Conservation (phyloP, 2,888 invertebrate species). For the Callyntrura sp. region DNA sequence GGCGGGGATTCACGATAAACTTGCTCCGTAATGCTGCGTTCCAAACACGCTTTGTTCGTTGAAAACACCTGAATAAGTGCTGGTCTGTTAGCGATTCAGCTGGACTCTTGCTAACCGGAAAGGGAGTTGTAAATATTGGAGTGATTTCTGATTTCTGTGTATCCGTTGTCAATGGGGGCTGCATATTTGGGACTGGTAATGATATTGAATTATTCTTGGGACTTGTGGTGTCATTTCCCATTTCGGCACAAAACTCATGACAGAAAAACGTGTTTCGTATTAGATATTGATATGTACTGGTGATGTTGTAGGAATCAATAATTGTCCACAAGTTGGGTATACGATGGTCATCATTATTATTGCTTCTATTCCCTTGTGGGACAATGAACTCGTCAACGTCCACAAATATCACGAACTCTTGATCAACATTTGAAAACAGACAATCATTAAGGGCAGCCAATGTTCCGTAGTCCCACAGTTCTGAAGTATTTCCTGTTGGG, state of each 20-base stretch:
- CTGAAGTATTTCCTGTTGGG: slow-evolving; percentile 82
- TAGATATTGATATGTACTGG: slow-evolving; percentile 71
- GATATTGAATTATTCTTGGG: slow-evolving; percentile 3
- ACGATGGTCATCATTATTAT: background rate
- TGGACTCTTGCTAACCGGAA: background rate
- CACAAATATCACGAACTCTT: slow-evolving; percentile 92
- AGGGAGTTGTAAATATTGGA: slow-evolving; percentile 6
- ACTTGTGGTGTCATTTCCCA: slow-evolving; percentile 3
- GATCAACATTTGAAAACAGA: slow-evolving; percentile 95
- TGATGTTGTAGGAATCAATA: slow-evolving; percentile 57
- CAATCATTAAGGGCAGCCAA: slow-evolving; percentile 97
- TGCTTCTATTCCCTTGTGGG: slow-evolving; percentile 58
- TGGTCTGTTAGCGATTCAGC: slow-evolving; percentile 37
- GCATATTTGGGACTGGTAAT: background rate
- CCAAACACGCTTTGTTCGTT: slow-evolving; percentile 82
- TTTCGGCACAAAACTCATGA: slow-evolving; percentile 79
- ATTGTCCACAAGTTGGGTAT: slow-evolving; percentile 42
- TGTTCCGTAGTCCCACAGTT: slow-evolving; percentile 83
- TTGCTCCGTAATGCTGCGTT: slow-evolving; percentile 88
- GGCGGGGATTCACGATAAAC: slow-evolving; percentile 93
- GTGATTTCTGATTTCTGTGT: slow-evolving; percentile 19
- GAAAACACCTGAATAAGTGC: slow-evolving; percentile 75
- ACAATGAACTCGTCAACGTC: slow-evolving; percentile 96
- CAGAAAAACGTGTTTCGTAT: slow-evolving; percentile 83
- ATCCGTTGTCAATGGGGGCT: background rate